Evolutionary conservation across 2,797 vertebrate genomes (phyloP), one percentile per base, ranked within the genome.

Genomic region (Protonibea diacanthus): DNA sequence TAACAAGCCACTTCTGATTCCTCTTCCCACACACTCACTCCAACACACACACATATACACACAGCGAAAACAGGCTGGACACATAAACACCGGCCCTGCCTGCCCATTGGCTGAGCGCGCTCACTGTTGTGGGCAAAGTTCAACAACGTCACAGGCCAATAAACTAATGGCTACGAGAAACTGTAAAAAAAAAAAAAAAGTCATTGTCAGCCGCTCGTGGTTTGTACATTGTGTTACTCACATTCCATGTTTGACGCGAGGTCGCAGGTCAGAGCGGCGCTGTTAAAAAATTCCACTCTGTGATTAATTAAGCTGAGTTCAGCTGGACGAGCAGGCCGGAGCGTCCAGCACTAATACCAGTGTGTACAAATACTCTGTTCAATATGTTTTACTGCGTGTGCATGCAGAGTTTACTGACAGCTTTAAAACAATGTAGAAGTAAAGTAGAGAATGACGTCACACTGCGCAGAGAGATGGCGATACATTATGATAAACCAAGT

Each of bases 41-140:
- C n/a, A 29, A 38, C 53, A 27, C 14, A 40, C 33, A 38, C 33
- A 38, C 33, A 9, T 38, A 38, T 38, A 38, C 33, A 38, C 42
- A 44, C 13, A 14, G 12, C 13, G 42, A 14, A 12, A 25, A 44
- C 10, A 14, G 42, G 42, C 11, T 44, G 42, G 13, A 44, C 42
- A 13, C 61, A 75, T 47, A 78, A 71, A 76, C 63, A 79, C 42
- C 12, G 77, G 73, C 12, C 20, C 63, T 73, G 57, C 79, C 33
- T 38, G 33, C 33, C 33, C 58, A 86, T 78, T 85, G 85, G 88
- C 81, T 71, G 1, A 62, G 3, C 57, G 48, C 69, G 57, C 25
- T 38, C 38, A 20, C 44, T 49, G 53, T 63, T 56, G 68, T 42
- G 92, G 78, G 55, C 90, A 94, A 93, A 94, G 92, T 90, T 88